Conservation (phyloP, 1,140 invertebrate species). For the Pseudoatta argentina region DNA sequence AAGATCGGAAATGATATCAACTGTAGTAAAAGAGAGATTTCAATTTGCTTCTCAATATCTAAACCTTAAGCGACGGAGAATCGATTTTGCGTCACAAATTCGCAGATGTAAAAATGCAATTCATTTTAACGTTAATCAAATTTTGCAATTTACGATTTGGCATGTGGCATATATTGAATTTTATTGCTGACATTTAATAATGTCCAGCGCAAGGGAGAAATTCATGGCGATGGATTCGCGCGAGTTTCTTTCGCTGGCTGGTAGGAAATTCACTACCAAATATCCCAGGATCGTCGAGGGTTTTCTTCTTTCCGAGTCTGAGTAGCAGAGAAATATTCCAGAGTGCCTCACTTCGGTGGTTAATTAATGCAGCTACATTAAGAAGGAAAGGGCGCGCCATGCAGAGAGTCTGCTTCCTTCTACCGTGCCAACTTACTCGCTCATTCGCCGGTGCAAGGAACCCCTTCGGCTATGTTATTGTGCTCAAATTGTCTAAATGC, state of each 20-base stretch:
- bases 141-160: background rate
- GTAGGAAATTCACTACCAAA: slow-evolving; percentile 27
- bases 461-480: slow-evolving; percentile 71
- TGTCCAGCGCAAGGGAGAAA: background rate
- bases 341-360: slow-evolving; percentile 70
- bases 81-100: slow-evolving; percentile 10
- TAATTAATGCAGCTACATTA: slow-evolving; percentile 79
- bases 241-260: background rate
- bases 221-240: background rate
- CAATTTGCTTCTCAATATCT: background rate
- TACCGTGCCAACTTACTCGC: slow-evolving; percentile 27
- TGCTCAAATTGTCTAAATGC: slow-evolving; percentile 72
- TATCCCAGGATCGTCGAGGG: slow-evolving; percentile 59
- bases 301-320: slow-evolving; percentile 34
- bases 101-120: background rate
- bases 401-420: background rate
- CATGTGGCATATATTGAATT: background rate
- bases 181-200: background rate
- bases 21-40: slow-evolving; percentile 6
- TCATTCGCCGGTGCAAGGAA: slow-evolving; percentile 52
- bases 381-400: slow-evolving; percentile 64
- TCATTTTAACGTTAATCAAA: slow-evolving; percentile 13
- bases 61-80: background rate
- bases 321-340: slow-evolving; percentile 71
- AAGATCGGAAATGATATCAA: background rate